Evolutionary conservation across 2,113 vertebrate species (phyloP), one percentile per base, ranked within the genome.

Genomic region (Solea senegalensis): DNA sequence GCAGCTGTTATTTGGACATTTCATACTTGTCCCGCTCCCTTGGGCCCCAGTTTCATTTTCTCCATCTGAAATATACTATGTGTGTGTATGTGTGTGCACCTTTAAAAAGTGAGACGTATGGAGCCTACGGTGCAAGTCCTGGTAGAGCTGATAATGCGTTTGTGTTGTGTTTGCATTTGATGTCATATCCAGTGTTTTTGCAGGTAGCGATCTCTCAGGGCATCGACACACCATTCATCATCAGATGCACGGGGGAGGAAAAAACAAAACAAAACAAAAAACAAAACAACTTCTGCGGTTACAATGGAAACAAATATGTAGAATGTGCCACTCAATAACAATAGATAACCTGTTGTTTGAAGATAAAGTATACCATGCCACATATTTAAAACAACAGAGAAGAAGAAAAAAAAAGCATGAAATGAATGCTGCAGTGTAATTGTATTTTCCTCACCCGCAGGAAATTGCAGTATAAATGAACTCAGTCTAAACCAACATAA

Each of bases 71-170:
- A 64, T 43, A 21, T 21, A 21, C 21, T 21, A 21, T 21, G 21
- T 21, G 21, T 21, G 21, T 21, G 21, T 21, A 69, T 58, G 51
- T 14, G 59, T 46, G 57, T 34, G 34, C 34, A 34, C 46, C 72
- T 85, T 83, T 72, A 89, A 89, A 88, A 76, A 89, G 76, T 39
- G 21, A 85, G 85, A 89, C 83, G 77, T 76, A 83, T 88, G 81
- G 66, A 70, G 67, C 71, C 81, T 21, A 15, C 11, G 16, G 71
- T 55, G 4, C 69, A 68, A 69, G 85, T 82, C 83, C 83, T 72
- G 56, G 65, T 65, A 16, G 80, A 78, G 72, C 70, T 76, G 71
- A 79, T 82, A 62, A 76, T 41, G 15, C 27, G 11, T 81, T 79
- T 71, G 51, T 86, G 62, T 84, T 87, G 65, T 85, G 62, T 87